phyloP scores from a whole-genome alignment of 2,888 invertebrate genomes.

The Nezara viridula region DNA sequence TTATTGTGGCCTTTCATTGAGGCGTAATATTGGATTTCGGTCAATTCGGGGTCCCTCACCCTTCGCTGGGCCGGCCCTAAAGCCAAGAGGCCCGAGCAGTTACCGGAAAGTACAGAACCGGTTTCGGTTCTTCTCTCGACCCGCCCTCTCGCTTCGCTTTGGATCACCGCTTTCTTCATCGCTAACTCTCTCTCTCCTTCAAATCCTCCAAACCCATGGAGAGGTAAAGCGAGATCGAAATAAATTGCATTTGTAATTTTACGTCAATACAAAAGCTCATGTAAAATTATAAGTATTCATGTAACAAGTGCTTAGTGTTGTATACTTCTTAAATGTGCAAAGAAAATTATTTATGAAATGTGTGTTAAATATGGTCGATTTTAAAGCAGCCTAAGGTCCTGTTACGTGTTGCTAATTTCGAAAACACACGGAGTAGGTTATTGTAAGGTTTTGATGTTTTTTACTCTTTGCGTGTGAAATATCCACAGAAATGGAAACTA shows the following conservation, averaged over 20 bases:
- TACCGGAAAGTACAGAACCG: neutral
- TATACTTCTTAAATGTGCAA: too few relatives aligned
- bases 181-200: neutral
- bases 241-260: neutral
- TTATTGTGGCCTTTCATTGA: constrained; percentile 10
- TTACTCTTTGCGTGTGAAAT: too few relatives aligned
- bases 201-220: neutral
- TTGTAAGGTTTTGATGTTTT: too few relatives aligned
- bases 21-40: constrained; percentile 13
- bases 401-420: too few relatives aligned
- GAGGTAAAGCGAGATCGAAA: neutral
- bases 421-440: too few relatives aligned
- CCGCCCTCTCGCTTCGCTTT: neutral
- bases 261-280: neutral
- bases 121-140: neutral
- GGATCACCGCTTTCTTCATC: neutral
- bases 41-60: neutral
- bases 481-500: too few relatives aligned
- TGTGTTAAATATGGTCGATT: too few relatives aligned
- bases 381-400: too few relatives aligned
- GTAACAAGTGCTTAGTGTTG: too few relatives aligned
- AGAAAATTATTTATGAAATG: too few relatives aligned
- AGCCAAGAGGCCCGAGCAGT: neutral
- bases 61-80: neutral
- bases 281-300: neutral